These are phyloP conservation scores for Cyprinella venusta DNA, from an alignment of 2,797 vertebrate genomes.

Conservation along the genomic window DNA sequence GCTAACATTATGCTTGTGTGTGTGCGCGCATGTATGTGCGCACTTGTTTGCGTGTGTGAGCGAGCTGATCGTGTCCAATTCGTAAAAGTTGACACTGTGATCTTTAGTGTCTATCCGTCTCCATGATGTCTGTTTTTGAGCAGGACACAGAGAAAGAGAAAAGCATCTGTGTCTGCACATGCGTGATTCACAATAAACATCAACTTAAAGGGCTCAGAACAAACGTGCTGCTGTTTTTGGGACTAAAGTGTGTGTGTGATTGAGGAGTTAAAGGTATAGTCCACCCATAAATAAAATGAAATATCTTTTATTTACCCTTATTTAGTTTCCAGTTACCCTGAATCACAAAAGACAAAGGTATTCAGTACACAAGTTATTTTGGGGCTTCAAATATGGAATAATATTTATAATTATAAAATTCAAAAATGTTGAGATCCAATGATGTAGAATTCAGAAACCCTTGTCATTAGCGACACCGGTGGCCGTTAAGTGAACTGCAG, in stretches of 20 bases:
- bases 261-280: not conserved
- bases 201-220: slow-evolving; percentile 85
- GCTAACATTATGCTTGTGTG: slow-evolving; percentile 10
- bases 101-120: slow-evolving; percentile 28
- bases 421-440: not conserved
- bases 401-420: too few relatives aligned
- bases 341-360: not conserved
- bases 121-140: slow-evolving; percentile 52
- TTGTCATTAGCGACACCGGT: not conserved
- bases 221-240: slow-evolving; percentile 75
- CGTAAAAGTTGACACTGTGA: slow-evolving; percentile 56
- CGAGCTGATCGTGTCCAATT: slow-evolving; percentile 38
- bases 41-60: slow-evolving; percentile 29
- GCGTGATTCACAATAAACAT: slow-evolving; percentile 81
- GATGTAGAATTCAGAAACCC: not conserved
- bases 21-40: slow-evolving; percentile 24
- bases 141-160: slow-evolving; percentile 30
- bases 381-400: not conserved
- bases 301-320: not conserved
- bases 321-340: not conserved
- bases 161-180: slow-evolving; percentile 79
- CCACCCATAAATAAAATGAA: not conserved
- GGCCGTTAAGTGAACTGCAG: not conserved
- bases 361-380: not conserved
- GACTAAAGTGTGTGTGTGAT: slow-evolving; percentile 26